Percentiles rank a stretch among this genome's conserved stretches.
These are phyloP conservation scores for Allolobophora icterica DNA, from an alignment of 2,888 invertebrate species.

Conservation along the genomic window DNA sequence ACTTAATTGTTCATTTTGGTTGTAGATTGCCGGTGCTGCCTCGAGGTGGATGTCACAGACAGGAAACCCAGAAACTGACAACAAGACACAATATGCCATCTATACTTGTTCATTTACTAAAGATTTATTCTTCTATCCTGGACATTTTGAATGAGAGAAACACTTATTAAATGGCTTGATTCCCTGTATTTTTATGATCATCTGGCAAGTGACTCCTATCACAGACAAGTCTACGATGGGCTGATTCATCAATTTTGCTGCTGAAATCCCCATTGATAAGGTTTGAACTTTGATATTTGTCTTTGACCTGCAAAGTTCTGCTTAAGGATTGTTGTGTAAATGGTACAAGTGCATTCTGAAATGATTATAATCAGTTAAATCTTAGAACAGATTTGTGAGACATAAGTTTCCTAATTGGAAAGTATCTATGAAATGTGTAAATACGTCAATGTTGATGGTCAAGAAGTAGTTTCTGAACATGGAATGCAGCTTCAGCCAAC, in stretches of 20 bases:
- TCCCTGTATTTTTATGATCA: background rate
- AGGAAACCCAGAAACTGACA: background rate
- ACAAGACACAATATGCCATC: constrained; percentile 23
- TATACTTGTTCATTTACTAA: constrained; percentile 25
- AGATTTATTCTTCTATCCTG: constrained; percentile 26
- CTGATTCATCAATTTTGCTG: background rate
- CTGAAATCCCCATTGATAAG: background rate
- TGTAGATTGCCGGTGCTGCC: constrained; percentile 3
- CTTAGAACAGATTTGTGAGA: too few relatives aligned
- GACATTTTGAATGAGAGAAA: background rate
- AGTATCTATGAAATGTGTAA: too few relatives aligned
- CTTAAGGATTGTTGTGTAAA: background rate
- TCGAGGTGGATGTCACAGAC: background rate
- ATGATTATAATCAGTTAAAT: too few relatives aligned
- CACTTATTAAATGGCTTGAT: too few relatives aligned
- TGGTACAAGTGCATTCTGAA: background rate
- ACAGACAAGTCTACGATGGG: background rate
- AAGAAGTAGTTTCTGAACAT: too few relatives aligned
- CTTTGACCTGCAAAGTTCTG: background rate
- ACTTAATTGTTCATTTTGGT: background rate
- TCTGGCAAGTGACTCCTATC: background rate
- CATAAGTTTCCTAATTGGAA: too few relatives aligned
- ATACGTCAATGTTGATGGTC: too few relatives aligned
- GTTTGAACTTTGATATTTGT: background rate
- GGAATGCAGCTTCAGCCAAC: too few relatives aligned